Conservation (phyloP, 2,113 vertebrate genomes). For the Pyxicephalus adspersus region DNA sequence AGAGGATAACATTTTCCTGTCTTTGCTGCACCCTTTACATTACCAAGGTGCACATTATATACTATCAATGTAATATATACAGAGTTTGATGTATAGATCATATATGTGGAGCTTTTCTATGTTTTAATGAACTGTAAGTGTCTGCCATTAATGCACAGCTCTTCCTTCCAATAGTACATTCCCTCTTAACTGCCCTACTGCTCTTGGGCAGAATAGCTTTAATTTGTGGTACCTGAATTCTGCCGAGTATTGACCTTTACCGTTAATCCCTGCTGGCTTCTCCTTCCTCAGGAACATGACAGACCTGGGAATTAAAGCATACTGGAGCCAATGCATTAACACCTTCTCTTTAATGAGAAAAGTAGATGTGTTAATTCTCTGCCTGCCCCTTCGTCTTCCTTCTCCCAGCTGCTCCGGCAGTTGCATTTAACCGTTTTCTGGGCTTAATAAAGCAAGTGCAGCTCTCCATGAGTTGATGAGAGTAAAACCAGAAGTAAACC, state of each 20-base stretch:
- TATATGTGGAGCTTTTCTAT: too few species aligned
- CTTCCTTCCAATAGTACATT: not conserved
- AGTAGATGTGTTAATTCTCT: slow-evolving; percentile 37
- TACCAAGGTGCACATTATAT: too few species aligned
- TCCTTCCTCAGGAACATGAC: slow-evolving; percentile 13
- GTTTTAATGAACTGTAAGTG: too few species aligned
- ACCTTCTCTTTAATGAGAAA: slow-evolving; percentile 40
- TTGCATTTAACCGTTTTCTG: not conserved
- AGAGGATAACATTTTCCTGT: too few species aligned
- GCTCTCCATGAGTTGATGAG: too few species aligned
- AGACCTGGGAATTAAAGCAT: not conserved
- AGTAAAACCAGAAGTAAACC: too few species aligned
- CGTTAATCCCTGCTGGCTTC: slow-evolving; percentile 19
- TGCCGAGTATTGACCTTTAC: slow-evolving; percentile 18
- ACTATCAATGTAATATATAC: too few species aligned
- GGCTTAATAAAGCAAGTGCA: not conserved
- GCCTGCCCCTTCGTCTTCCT: not conserved
- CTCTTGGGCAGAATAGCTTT: not conserved
- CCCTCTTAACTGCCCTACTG: not conserved
- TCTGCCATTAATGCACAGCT: too few species aligned
- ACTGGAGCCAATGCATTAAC: slow-evolving; percentile 24
- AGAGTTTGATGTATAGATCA: too few species aligned
- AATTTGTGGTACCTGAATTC: slow-evolving; percentile 12
- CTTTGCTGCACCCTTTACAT: too few species aligned
- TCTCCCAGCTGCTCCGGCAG: not conserved